Percentiles rank a stretch among this genome's conserved stretches.
Evolutionary conservation across 2,113 vertebrate genomes (phyloP).

Genomic region (Psammodynastes pulverulentus): DNA sequence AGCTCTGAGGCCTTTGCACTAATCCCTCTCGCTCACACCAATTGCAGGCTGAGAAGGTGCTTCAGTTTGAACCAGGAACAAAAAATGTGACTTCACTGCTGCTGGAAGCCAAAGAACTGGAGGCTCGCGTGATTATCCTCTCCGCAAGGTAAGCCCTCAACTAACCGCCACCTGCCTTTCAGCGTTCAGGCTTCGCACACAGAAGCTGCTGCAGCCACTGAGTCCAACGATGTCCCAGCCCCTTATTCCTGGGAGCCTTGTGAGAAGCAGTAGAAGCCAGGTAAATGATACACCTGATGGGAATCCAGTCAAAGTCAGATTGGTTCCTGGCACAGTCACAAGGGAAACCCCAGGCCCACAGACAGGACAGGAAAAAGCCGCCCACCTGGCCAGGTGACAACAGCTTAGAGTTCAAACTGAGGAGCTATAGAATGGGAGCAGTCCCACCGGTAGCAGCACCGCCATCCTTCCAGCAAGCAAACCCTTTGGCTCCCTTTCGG

Average conservation of each 20-base stretch:
- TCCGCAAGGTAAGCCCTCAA: conserved; percentile 83
- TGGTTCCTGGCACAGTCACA: neutral
- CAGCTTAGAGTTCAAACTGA: neutral
- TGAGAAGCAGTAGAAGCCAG: neutral
- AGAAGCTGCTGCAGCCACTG: no score
- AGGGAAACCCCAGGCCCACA: neutral
- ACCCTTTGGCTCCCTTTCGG: neutral
- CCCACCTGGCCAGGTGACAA: neutral
- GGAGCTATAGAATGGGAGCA: neutral
- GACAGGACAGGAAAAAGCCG: neutral
- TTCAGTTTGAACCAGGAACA: conserved; percentile 95
- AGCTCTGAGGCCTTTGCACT: conserved; percentile 70
- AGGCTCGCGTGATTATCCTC: conserved; percentile 96
- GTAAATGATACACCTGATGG: neutral
- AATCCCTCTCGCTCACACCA: conserved; percentile 73
- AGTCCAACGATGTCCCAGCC: neutral
- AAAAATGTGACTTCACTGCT: conserved; percentile 97
- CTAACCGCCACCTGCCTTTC: neutral
- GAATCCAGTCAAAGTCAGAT: neutral
- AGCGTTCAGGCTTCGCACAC: neutral
- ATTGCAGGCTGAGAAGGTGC: conserved; percentile 98
- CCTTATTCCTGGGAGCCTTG: neutral
- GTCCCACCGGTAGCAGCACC: neutral
- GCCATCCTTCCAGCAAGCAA: no score
- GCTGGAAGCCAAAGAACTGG: conserved; percentile 95